Evolutionary conservation across 2,113 vertebrate genomes (phyloP), one percentile per base, ranked within the genome.

Genomic region (Atherinomorus stipes): DNA sequence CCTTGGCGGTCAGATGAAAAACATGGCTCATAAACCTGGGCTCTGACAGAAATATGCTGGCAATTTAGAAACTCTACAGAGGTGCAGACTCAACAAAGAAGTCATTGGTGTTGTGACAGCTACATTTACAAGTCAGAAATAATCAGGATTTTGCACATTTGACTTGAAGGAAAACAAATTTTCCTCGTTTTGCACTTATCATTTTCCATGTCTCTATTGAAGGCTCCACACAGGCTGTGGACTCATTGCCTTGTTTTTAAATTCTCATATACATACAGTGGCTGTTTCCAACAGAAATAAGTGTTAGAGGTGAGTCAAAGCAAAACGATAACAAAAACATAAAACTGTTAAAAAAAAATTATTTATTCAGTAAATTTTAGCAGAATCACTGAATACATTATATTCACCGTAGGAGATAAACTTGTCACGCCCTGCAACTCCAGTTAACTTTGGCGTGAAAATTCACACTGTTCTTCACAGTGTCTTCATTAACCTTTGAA

Each of bases 1-100:
- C 69, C 49, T 28, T 45, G 49, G 71, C 78, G 53, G 68, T 66
- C 60, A 52, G 67, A 78, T 64, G 64, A 53, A 76, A 76, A 83
- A 79, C 63, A 60, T 58, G 45, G 71, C 64, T 67, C 68, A 80
- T 77, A 76, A 78, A 80, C 51, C 49, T 73, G 59, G 31, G 66
- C 56, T 74, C 49, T 0, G 64, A 47, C 42, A 57, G 38, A 75
- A 83, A 73, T 73, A 68, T 50, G 67, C 28, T 11, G 8, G 44
- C 59, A 51, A 71, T 72, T 80, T 61, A 61, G 53, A 40, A 64
- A 71, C 51, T 78, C 65, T 72, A 72, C 71, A 77, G 68, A 53
- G 71, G 66, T 59, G 56, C 19, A 2, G 59, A 47, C 49, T 49
- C 4, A 21, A 64, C 54, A 62, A 71, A 52, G 59, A 66, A 26